These are phyloP conservation scores for Arvicanthis niloticus DNA, from an alignment of 2,113 vertebrate genomes.

Conservation along the genomic window DNA sequence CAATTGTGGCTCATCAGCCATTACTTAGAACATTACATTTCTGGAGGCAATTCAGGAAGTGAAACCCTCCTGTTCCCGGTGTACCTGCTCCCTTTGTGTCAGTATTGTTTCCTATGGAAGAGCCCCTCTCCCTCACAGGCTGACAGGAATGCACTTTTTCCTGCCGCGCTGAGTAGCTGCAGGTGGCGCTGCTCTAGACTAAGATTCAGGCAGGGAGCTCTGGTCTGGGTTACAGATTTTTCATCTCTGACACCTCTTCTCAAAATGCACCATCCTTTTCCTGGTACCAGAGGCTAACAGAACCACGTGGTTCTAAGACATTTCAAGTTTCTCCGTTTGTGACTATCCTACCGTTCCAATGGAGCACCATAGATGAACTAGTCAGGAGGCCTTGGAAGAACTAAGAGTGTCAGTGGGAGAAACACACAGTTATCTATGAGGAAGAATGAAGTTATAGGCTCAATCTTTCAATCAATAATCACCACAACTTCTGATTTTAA, in stretches of 20 bases:
- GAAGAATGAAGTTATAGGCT: neutral
- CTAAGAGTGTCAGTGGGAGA: neutral
- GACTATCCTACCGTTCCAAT: neutral
- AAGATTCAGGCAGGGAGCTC: no score
- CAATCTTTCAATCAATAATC: neutral
- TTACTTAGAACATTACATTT: constrained; percentile 1
- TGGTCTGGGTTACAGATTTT: neutral
- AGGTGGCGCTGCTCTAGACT: neutral
- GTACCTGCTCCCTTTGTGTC: neutral
- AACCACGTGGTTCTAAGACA: neutral
- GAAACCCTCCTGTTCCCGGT: neutral
- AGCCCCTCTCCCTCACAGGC: neutral
- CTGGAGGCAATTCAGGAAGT: neutral
- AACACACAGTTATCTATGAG: neutral
- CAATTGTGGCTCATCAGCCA: neutral
- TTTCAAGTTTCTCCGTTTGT: neutral
- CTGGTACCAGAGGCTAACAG: neutral
- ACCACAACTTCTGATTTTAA: neutral
- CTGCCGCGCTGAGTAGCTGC: neutral
- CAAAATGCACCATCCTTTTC: neutral
- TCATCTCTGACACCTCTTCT: neutral
- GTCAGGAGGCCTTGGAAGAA: neutral
- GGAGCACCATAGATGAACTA: neutral
- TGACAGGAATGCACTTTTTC: fast-evolving
- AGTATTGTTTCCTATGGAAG: neutral